Base-by-base conservation (phyloP, 2,797 vertebrate genomes). In the Alcedo atthis region DNA sequence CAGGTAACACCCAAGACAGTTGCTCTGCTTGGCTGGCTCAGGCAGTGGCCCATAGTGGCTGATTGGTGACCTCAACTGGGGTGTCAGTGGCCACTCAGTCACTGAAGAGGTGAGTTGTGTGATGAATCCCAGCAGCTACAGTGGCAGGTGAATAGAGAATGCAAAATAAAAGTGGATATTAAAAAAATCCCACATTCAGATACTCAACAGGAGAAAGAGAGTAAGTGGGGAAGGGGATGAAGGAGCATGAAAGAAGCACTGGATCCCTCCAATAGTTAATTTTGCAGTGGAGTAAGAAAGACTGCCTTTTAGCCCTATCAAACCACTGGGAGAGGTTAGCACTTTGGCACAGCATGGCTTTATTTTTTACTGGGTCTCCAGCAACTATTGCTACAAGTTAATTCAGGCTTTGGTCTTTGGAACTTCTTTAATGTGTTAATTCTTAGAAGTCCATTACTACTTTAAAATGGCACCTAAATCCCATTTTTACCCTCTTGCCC, bases 401-500 rank as follows among this genome's bases (percentile, higher is more conserved):
- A 64, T 91, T 77, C 46, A 54, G 57, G 32, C 43, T 84, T 92
- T 73, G 66, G 66, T 49, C 80, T 84, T 45, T 85, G 83, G 59
- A 90, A 80, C 12, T 10, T 76, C 12, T 64, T 84, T 53, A 43
- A 87, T 63, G 21, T 54, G 45, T 28, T 80, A 19, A 12, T 73
- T 57, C 78, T 90, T 63, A 57, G 43, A 89, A 82, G 64, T 6
- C 63, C 73, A 76, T 91, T 66, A 75, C 73, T 91, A 93, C 75
- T 85, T 85, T 85, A 77, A 85, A 82, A 78, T 54, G 33, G 51
- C 54, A 78, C 69, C 51, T 66, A 80, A 87, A 93, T 85, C 32
- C 64, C 68, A 87, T 85, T 94, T 93, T 85, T 92, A 68, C 58
- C 24, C 58, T 77, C 55, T 69, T 92, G 30, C 10, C 48, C 68